Evolutionary conservation across 2,888 invertebrate species (phyloP).

Genomic region (Harpalus rubripes): DNA sequence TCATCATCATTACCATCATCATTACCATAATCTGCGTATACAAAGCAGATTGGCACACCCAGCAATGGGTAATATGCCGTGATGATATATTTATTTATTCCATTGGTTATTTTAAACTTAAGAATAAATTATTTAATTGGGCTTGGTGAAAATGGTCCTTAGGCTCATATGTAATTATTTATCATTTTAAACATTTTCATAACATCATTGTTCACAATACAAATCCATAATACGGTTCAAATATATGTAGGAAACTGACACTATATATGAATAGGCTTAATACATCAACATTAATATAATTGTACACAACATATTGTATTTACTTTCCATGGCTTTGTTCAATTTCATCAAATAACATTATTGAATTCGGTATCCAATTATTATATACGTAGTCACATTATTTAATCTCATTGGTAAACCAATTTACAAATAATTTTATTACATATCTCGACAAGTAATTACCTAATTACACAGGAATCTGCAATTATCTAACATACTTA

Average conservation of each 20-base stretch:
- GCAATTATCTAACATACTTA: slow-evolving; percentile 1
- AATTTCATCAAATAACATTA: slow-evolving; percentile 17
- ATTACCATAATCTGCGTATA: no score
- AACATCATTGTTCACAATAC: no score
- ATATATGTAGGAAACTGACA: background rate
- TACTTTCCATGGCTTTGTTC: slow-evolving; percentile 8
- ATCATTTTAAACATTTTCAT: no score
- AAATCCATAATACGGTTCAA: no score
- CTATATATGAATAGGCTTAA: background rate
- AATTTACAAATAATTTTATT: slow-evolving; percentile 15
- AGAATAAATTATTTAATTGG: no score
- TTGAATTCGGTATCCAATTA: slow-evolving; percentile 10
- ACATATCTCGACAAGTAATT: background rate
- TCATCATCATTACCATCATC: no score
- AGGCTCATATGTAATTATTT: no score
- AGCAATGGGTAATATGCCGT: no score
- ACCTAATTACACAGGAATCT: slow-evolving; percentile 12
- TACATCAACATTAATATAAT: background rate
- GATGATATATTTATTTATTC: no score
- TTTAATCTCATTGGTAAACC: background rate
- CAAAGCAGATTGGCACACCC: no score
- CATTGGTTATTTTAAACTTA: no score
- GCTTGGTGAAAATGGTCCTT: no score
- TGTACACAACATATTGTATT: background rate
- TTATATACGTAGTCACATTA: background rate